Conservation (phyloP, 2,888 invertebrate species). For the Protodeltote pygarga region DNA sequence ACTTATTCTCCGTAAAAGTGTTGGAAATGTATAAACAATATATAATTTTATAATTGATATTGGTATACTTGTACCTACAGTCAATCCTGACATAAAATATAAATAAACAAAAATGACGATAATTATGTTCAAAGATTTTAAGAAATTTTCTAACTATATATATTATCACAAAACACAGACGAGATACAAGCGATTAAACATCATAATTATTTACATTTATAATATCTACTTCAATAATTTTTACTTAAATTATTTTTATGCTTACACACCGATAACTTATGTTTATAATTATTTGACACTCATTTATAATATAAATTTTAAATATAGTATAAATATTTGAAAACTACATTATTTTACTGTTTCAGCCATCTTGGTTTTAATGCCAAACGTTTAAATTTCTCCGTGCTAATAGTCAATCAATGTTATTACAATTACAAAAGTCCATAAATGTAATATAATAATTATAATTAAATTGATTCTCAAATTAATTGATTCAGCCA, state of each 20-base stretch:
- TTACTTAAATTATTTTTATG: conserved; percentile 30
- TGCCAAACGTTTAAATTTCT: too few relatives aligned
- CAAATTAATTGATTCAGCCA: too few relatives aligned
- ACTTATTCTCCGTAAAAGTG: too few relatives aligned
- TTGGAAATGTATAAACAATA: too few relatives aligned
- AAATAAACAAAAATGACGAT: conserved; percentile 1
- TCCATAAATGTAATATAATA: background rate
- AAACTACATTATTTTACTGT: conserved; percentile 21
- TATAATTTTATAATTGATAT: too few relatives aligned
- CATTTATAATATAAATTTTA: conserved; percentile 37
- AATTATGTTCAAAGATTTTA: conserved; percentile 19
- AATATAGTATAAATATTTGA: conserved; percentile 31
- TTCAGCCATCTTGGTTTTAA: too few relatives aligned
- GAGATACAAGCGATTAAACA: conserved; percentile 58
- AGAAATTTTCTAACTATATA: conserved; percentile 52
- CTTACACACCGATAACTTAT: conserved; percentile 29
- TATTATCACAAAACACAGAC: conserved; percentile 71
- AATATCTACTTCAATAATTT: conserved; percentile 43
- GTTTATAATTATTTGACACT: conserved; percentile 48
- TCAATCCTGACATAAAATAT: conserved; percentile 21
- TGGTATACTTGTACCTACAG: background rate
- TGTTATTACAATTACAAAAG: background rate
- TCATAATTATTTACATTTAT: conserved; percentile 41
- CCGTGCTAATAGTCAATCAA: too few relatives aligned
- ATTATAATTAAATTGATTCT: too few relatives aligned